Evolutionary conservation across 2,113 vertebrate species (phyloP), one percentile per base, ranked within the genome.

Genomic region (Paramisgurnus dabryanus): DNA sequence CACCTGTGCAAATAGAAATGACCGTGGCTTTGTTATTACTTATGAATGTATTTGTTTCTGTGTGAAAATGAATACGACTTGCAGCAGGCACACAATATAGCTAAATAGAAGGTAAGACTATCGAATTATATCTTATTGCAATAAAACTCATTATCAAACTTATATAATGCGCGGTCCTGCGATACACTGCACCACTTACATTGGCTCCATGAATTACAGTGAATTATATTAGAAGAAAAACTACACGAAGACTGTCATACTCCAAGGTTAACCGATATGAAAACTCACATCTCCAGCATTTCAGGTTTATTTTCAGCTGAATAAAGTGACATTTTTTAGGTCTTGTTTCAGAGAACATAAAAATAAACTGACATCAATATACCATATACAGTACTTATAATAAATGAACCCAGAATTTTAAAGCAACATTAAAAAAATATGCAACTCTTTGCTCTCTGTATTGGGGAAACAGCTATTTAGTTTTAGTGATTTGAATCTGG

Each of bases 1-100:
- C 50, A 53, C 12, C 11, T 53, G 13, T 50, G 9, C 50, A 53
- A 80, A 57, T 73, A n/a, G 72, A 67, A 80, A 57, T 40, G 63
- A 65, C 63, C 45, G 39, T 65, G 63, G 70, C 79, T 49, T 39
- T 58, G 5, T 66, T 80, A 61, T 57, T 80, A 74, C 64, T 71
- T 18, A 79, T 49, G 64, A 71, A 71, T 45, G 22, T 27, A 67
- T 74, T 80, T 80, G 64, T 80, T 74, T 75, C 79, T 74, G 40
- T 75, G 70, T 75, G 63, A 80, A 75, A 60, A 49, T 39, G 18
- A 80, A 67, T 74, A 75, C 41, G 10, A 57, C 75, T 80, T 75
- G 74, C 15, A 67, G 63, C 40, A 60, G 39, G 40, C 41, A 43
- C 34, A 71, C 67, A 71, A 60, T 17, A 43, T 12, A 15, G 27